Conservation (phyloP, 1,140 invertebrate species). For the Gryllus bimaculatus region DNA sequence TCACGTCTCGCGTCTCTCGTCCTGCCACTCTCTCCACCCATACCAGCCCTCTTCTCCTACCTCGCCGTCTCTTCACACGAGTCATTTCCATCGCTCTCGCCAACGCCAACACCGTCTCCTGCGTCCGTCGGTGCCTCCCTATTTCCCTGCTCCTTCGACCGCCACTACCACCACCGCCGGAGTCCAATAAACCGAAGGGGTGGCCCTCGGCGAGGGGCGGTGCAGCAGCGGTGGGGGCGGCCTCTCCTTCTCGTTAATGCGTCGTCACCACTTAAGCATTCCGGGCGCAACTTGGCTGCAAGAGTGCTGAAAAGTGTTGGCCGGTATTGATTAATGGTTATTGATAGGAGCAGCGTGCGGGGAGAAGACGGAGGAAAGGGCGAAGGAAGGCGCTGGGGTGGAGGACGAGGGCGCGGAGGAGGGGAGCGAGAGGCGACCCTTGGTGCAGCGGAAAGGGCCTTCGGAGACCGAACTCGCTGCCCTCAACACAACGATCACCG, state of each 20-base stretch:
- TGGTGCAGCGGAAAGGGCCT: neutral
- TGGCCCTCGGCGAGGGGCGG: neutral
- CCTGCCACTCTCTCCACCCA: neutral
- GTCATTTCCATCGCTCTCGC: no score
- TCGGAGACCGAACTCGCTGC: no score
- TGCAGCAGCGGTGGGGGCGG: no score
- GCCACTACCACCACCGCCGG: no score
- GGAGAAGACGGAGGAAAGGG: neutral
- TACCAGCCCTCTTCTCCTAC: neutral
- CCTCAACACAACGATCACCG: no score
- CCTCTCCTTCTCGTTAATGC: neutral
- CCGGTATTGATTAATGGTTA: neutral
- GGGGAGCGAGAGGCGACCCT: neutral
- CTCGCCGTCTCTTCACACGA: neutral
- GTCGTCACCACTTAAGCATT: neutral
- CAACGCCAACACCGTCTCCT: no score
- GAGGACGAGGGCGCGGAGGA: no score
- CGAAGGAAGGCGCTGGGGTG: neutral
- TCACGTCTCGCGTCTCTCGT: neutral
- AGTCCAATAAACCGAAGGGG: neutral
- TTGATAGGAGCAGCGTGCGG: neutral
- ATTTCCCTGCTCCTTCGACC: no score
- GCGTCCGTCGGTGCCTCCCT: no score
- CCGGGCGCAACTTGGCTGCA: neutral
- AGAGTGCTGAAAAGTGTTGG: conserved; percentile 3